Base-by-base conservation (phyloP, 92 coral and sea anemone species). In the Actinostola sp. region DNA sequence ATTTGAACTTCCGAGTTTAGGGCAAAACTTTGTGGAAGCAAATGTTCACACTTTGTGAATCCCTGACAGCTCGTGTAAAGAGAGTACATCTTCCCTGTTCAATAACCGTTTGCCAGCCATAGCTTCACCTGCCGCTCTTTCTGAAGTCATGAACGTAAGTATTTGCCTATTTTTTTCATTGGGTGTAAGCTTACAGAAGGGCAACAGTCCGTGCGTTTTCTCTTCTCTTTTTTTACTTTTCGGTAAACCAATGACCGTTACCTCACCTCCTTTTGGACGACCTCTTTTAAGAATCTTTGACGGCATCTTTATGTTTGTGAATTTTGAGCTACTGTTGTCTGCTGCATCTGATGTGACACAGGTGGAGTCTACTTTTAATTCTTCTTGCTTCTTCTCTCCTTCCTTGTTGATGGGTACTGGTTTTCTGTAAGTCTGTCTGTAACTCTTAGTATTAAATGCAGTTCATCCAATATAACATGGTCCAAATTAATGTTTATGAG, bases 171-270 rank as follows among this genome's bases (percentile, higher is more conserved):
- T 48, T 48, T 48, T 48, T 48, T 48, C 24, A 48, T 16, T 20
- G 3, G 54, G 54, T 16, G 54, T 6, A 15, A 48, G 54, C 54
- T 48, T 48, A 48, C 54, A 4, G 15, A 48, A 48, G 54, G 54
- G 54, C 15, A 48, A 14, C 54, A 48, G 19, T 16, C 3, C 2
- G 54, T 48, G 54, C 54, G 20, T 4, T 6, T 48, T 48, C 24
- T 34, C 61, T 70, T 43, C 11, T 36, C 61, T 23, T 61, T 72
- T 70, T 72, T 80, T 33, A 15, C 44, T 17, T 36, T 49, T 60
- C 25, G 67, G 74, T 16, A 79, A 63, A 39, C 84, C 84, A 26
- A 79, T 79, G 21, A 61, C 84, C n/a, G 72, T 79, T 19, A 79
- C 46, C 49, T 79, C 80, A 31, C 61, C 59, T 19, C 84, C 84